Base-by-base conservation (phyloP, 37 sponge, comb jelly and placozoan species). In the Theonella swinhoei region DNA sequence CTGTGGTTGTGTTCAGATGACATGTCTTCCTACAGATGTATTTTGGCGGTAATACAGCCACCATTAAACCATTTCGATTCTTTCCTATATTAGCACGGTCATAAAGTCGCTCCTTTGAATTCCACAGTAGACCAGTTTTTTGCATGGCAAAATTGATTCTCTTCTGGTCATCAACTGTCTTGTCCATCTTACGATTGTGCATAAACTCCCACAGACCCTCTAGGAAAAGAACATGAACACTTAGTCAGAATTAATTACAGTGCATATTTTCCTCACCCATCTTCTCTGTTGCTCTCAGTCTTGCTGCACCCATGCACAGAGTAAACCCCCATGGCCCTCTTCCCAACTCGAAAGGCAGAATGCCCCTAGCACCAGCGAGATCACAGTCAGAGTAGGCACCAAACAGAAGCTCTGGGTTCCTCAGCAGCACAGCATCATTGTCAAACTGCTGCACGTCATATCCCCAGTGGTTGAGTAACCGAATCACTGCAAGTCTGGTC, bases 311-410 rank as follows among this genome's bases (percentile, higher is more conserved):
- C 85, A 85, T 85, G 38, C 85, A 77, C 43, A 77, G 25, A 0
- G 85, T 85, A 23, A 77, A 67, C 35, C 76, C 84, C 85, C 85
- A 85, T n/a, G 33, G 54, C 34, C 76, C 76, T 0, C 60, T 38
- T 32, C 62, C 42, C 20, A 85, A 60, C 28, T 85, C 85, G 68
- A 85, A 85, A n/a, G 85, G 85, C 23, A 71, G 42, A 40, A n/a
- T 68, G 24, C 60, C 77, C 37, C 61, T 1, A 0, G 77, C 35
- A 24, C 61, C 47, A 17, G 77, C 67, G 68, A 85, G 60, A 42
- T 77, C 78, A 40, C 42, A 68, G 25, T 42, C 28, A 28, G 20
- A 34, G 70, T 42, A 85, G 20, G 25, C 42, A 42, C 66, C 60
- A 42, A 85, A 77, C 24, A 85, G 1, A 26, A 67, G 85, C 30